Base-by-base conservation (phyloP, 2,888 invertebrate genomes). In the Apamea anceps region DNA sequence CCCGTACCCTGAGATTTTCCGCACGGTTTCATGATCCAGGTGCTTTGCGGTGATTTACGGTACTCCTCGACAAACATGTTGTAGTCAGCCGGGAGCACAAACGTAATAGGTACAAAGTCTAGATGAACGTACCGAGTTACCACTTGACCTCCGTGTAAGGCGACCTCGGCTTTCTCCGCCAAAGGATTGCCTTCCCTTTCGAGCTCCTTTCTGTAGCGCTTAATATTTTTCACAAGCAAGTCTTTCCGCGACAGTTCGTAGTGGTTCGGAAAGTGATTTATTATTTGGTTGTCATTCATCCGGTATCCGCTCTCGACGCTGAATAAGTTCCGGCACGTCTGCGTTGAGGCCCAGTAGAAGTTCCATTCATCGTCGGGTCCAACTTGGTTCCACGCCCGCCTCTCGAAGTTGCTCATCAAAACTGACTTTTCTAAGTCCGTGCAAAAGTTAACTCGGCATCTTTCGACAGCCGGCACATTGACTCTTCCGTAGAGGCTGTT, bases 11-110 rank as follows among this genome's bases (percentile, higher is more conserved):
- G 99, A 0, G 99, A 99, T 96, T 99, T 99, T 51, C 99, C 99
- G 93, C 99, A 99, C 0, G 99, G 99, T 94, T 99, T 99, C 98
- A 99, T 99, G 86, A 99, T 99, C 99, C 99, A 99, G 1, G 99
- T 99, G 90, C 99, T 99, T 93, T 98, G 98, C 0, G 99, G 99
- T 87, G 98, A 98, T 96, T 99, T 99, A 76, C 99, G 97, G 94
- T 99, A 99, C 93, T 99, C 99, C 93, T 99, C 99, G 2, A 99
- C 99, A 95, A 99, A 99, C 98, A 99, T 98, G 94, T 99, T 99
- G 94, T 99, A 99, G 95, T 99, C 99, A 72, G 99, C 98, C 3
- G 99, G 99, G 74, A 99, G 96, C 62, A 99, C 98, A 94, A 99
- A 99, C 0, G 99, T 99, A 37, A 99, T 98, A 0, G 99, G 99